Percentiles rank a stretch among this genome's conserved stretches.
Evolutionary conservation across 2,888 invertebrate species (phyloP).

Genomic region (Brachycybe producta): DNA sequence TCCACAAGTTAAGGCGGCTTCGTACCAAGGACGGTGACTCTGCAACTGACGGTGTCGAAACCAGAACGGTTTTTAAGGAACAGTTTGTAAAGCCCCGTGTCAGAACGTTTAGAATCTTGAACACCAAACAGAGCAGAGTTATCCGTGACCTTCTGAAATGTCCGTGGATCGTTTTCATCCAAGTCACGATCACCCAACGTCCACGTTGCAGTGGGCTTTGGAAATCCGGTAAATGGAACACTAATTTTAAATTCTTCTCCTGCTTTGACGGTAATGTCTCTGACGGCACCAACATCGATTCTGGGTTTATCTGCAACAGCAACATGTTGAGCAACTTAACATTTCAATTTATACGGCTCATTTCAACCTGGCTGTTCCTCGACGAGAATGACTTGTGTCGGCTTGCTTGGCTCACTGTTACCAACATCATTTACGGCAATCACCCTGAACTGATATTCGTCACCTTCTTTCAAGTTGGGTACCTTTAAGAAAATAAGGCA

Average conservation of each 20-base stretch:
- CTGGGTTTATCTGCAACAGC: conserved; percentile 68
- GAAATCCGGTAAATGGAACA: conserved; percentile 90
- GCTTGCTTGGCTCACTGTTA: conserved; percentile 38
- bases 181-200: conserved; percentile 71
- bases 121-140: conserved; percentile 85
- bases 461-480: conserved; percentile 76
- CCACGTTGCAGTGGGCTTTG: conserved; percentile 90
- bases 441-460: conserved; percentile 90
- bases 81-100: conserved; percentile 81
- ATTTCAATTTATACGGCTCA: neutral
- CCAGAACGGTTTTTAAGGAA: conserved; percentile 89
- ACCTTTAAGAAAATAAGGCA: too few species aligned
- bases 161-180: conserved; percentile 44
- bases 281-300: conserved; percentile 83
- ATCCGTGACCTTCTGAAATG: conserved; percentile 41
- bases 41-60: conserved; percentile 85
- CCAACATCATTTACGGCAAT: conserved; percentile 64
- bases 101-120: conserved; percentile 76
- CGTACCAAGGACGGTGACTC: conserved; percentile 70
- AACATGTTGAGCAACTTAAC: neutral
- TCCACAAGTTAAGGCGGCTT: neutral
- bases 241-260: conserved; percentile 97
- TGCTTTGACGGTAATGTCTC: conserved; percentile 91
- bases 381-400: conserved; percentile 32
- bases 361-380: conserved; percentile 33